Base-by-base conservation (phyloP, 2,888 invertebrate genomes). In the Aphelenchoides bicaudatus region DNA sequence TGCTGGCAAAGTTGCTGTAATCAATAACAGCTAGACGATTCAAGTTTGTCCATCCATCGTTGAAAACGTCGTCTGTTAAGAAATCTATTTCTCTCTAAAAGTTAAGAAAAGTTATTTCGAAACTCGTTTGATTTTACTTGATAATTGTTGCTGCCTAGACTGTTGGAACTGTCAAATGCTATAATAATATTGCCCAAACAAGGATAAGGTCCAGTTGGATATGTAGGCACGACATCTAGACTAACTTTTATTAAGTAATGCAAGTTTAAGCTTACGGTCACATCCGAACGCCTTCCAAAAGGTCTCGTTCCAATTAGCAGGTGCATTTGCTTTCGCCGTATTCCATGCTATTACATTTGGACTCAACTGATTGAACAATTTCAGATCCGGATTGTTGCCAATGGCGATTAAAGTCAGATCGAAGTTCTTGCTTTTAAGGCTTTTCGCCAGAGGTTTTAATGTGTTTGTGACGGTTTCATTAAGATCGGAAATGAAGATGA, bases 171-270 rank as follows among this genome's bases (percentile, higher is more conserved):
- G 43, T 43, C 43, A 43, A 43, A 43, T 8, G n/a, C 43, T 10
- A 43, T 8, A 19, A 43, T 43, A 25, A 43, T 43, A 25, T 43
- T 43, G 43, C 43, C 43, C 43, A 43, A 21, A 21, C 43, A 43
- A 19, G 43, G 43, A n/a, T 19, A 43, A 43, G 16, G 21, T 43
- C 25, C n/a, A n/a, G n/a, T 21, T 21, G 43, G 43, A 19, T 43
- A 19, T 16, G 43, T 43, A 8, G 43, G 25, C 23, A 6, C 43
- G 16, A 19, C 16, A 43, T 8, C 10, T 16, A 16, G 16, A 16
- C 34, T 13, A 16, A 34, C 43, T 43, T 8, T 21, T 6, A 43
- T 43, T 43, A 19, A n/a, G 25, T 43, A 19, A 21, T 21, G 25
- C 23, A 43, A 34, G n/a, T 34, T 10, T 10, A 34, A n/a, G 25